Conservation (phyloP, 53 echinoderm and acorn worm species). For the Stichopus horrens region DNA sequence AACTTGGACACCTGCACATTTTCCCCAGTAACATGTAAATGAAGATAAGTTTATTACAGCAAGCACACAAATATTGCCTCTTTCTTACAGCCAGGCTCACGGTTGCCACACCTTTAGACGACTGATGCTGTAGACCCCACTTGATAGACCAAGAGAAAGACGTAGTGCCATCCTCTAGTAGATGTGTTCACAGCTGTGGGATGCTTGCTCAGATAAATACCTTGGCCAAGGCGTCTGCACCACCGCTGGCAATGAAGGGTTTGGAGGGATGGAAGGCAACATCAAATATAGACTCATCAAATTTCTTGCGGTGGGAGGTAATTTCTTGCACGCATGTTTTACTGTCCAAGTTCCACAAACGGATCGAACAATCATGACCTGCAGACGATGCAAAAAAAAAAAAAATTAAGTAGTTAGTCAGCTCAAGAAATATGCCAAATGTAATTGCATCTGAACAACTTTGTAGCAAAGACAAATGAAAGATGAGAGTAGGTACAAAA, state of each 20-base stretch:
- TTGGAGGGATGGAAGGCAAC: conserved; percentile 99
- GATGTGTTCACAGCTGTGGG: not conserved
- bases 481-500: too few relatives aligned
- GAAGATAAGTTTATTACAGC: not conserved
- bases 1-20: not conserved
- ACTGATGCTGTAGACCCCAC: conserved; percentile 6
- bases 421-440: too few relatives aligned
- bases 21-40: not conserved
- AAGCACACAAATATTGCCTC: conserved; percentile 18
- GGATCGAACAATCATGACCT: conserved; percentile 99
- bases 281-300: conserved; percentile 98
- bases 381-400: not conserved
- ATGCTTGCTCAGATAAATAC: conserved; percentile 88
- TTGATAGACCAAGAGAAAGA: conserved; percentile 12
- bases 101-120: not conserved
- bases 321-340: conserved; percentile 99
- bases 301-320: conserved; percentile 99
- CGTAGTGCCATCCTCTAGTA: conserved; percentile 1
- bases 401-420: not conserved
- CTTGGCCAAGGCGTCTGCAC: conserved; percentile 98
- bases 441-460: too few relatives aligned
- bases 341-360: conserved; percentile 99
- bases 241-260: conserved; percentile 97
- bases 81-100: not conserved
- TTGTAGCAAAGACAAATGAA: too few relatives aligned